These are phyloP conservation scores for Heteromyza rotundicornis DNA, from an alignment of 2,888 invertebrate genomes.

Conservation along the genomic window DNA sequence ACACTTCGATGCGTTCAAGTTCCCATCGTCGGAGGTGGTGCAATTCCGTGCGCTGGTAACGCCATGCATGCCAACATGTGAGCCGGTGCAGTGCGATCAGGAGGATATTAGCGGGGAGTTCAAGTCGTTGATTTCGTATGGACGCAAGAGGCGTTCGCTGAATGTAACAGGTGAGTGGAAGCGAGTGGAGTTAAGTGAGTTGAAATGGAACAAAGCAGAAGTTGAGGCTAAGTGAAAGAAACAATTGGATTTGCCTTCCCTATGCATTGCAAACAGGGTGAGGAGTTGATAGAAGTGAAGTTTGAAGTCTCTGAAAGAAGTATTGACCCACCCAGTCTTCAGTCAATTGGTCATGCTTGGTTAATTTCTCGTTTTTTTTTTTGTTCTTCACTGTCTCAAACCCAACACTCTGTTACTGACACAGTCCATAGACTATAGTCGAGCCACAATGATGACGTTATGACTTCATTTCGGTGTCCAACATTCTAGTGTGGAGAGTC, in stretches of 20 bases:
- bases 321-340: too few relatives aligned
- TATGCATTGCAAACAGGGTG: not conserved
- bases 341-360: conserved; percentile 24
- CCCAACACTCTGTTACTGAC: not conserved
- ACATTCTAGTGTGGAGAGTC: too few relatives aligned
- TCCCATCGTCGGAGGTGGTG: conserved; percentile 92
- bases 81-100: conserved; percentile 88
- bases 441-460: conserved; percentile 36
- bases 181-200: too few relatives aligned
- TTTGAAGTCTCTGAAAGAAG: too few relatives aligned
- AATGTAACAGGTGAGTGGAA: conserved; percentile 57
- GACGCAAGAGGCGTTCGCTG: conserved; percentile 74
- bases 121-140: conserved; percentile 82
- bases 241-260: conserved; percentile 1
- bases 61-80: conserved; percentile 91
- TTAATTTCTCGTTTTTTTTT: conserved; percentile 21
- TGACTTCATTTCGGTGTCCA: conserved; percentile 31
- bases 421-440: conserved; percentile 6
- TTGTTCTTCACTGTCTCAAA: not conserved
- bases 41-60: conserved; percentile 95
- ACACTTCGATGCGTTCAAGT: conserved; percentile 95
- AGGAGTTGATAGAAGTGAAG: too few relatives aligned
- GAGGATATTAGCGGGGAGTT: conserved; percentile 83
- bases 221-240: not conserved
- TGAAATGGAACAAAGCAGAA: conserved; percentile 1